Conservation (phyloP, 2,797 vertebrate genomes). For the Borostomias antarcticus region DNA sequence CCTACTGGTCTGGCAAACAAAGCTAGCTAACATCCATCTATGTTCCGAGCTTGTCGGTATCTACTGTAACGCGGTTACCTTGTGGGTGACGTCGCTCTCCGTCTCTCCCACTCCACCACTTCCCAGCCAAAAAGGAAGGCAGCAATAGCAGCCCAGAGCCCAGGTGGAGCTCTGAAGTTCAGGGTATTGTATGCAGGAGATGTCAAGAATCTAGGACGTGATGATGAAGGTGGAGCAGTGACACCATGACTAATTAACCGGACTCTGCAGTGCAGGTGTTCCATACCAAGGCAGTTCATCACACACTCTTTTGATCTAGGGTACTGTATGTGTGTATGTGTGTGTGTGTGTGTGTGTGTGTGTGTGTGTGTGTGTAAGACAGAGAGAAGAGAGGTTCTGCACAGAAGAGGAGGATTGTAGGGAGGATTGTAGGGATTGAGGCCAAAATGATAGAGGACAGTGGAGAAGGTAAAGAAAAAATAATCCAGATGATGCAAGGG, state of each 20-base stretch:
- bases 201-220: no score
- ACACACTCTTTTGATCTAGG: slow-evolving; percentile 10
- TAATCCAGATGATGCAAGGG: slow-evolving; percentile 32
- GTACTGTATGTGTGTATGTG: slow-evolving; percentile 16
- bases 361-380: slow-evolving; percentile 14
- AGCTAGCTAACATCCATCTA: no score
- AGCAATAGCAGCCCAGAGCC: no score
- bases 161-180: no score
- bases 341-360: slow-evolving; percentile 25
- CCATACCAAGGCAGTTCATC: slow-evolving; percentile 29
- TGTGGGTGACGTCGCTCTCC: no score
- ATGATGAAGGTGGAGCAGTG: slow-evolving; percentile 21
- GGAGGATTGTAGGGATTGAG: slow-evolving; percentile 17
- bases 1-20: no score
- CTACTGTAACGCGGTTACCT: no score
- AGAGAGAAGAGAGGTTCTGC: not conserved
- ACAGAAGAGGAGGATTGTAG: not conserved
- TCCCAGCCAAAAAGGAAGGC: no score
- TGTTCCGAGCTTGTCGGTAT: no score
- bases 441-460: slow-evolving; percentile 30
- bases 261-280: slow-evolving; percentile 23
- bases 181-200: not conserved
- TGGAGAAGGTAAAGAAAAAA: slow-evolving; percentile 29
- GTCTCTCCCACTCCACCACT: no score
- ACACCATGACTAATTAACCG: slow-evolving; percentile 41